These are phyloP conservation scores for Lophura nycthemera DNA, from an alignment of 2,113 vertebrate species.

Conservation along the genomic window DNA sequence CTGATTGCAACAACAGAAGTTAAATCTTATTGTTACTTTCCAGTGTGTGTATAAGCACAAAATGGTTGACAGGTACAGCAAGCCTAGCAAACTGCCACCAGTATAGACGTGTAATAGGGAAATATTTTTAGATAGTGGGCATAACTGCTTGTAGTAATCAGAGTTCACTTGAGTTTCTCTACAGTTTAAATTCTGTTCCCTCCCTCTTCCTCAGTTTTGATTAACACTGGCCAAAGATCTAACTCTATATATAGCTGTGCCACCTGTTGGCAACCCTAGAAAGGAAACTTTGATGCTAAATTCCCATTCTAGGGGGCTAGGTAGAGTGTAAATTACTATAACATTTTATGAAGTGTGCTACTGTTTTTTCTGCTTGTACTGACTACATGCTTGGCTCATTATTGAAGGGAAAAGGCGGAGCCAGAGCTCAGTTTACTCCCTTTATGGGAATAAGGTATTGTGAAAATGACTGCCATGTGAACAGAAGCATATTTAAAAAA, in stretches of 20 bases:
- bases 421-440: neutral
- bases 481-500: constrained; percentile 67
- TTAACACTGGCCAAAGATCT: neutral
- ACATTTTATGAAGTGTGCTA: constrained; percentile 14
- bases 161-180: neutral
- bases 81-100: neutral
- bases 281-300: neutral
- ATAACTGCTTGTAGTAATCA: neutral
- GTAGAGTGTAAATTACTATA: neutral
- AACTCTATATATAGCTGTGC: neutral
- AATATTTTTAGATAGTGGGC: neutral
- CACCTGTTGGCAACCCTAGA: neutral
- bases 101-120: neutral
- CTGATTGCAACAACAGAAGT: neutral
- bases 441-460: constrained; percentile 58
- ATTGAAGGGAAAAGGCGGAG: neutral
- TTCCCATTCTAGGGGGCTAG: neutral
- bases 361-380: neutral
- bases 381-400: neutral
- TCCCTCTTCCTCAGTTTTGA: neutral
- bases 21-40: neutral
- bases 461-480: constrained; percentile 52
- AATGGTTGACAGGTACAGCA: neutral
- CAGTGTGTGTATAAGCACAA: neutral
- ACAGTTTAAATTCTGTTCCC: neutral